These are phyloP conservation scores for Philopedon plagiatum DNA, from an alignment of 2,888 invertebrate species.

Conservation along the genomic window DNA sequence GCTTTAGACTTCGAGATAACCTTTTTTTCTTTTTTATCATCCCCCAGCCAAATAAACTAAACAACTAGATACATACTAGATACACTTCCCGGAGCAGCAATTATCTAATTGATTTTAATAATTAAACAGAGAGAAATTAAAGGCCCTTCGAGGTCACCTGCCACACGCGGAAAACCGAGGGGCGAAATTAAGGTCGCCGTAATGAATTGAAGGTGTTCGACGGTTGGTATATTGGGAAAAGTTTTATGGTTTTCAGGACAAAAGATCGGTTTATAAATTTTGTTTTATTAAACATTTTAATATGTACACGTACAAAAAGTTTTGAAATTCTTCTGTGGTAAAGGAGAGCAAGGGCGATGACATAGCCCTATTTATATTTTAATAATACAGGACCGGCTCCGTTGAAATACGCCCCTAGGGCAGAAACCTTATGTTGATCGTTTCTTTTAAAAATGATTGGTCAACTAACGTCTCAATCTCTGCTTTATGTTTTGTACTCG, in stretches of 20 bases:
- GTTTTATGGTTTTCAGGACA: background rate
- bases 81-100: conserved; percentile 29
- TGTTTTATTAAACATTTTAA: background rate
- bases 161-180: conserved; percentile 26
- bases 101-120: conserved; percentile 51
- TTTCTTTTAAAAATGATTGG: too few relatives aligned
- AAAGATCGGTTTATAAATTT: background rate
- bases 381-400: too few relatives aligned
- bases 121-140: conserved; percentile 37
- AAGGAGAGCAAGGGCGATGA: too few relatives aligned
- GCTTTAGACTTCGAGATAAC: background rate
- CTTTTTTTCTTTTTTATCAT: background rate
- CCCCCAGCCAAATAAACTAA: conserved; percentile 3
- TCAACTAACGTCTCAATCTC: too few relatives aligned
- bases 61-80: conserved; percentile 15
- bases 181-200: conserved; percentile 15
- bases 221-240: background rate
- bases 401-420: too few relatives aligned
- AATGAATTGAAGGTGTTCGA: conserved; percentile 26
- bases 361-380: too few relatives aligned
- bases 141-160: conserved; percentile 27
- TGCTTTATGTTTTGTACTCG: too few relatives aligned
- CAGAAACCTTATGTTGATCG: too few relatives aligned
- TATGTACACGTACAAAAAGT: too few relatives aligned
- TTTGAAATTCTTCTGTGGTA: too few relatives aligned